Evolutionary conservation across 2,797 vertebrate species (phyloP), one percentile per base, ranked within the genome.

Genomic region (Meda fulgida): DNA sequence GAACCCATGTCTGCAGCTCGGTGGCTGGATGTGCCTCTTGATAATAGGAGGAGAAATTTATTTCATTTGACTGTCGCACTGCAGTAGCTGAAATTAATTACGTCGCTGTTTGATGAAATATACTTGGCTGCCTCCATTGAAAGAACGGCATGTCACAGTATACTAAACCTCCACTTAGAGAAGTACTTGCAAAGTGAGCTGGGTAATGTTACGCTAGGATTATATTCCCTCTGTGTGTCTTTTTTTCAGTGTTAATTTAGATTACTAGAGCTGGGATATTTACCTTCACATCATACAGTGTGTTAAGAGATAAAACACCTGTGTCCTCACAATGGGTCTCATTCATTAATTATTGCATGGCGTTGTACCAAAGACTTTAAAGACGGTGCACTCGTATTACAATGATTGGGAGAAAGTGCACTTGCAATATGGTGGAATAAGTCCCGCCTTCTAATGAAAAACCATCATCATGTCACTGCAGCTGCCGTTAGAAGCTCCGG

Each of bases 31-130:
- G 90, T 89, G 88, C 92, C 95, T 92, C 93, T 82, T 91, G 94
- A 95, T 93, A 93, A 94, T 94, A 93, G 90, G 84, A 91, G 85
- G 90, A 92, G 87, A 93, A 93, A 94, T 94, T 89, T 94, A 93
- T 95, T 95, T 94, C 89, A 92, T 94, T 95, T 92, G 92, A 94
- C 93, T 94, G 92, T 93, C 91, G 91, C 89, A 94, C 91, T 91
- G 92, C 91, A 91, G 90, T 91, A 90, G 89, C 91, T 92, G 90
- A 94, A 95, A 95, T 95, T 95, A 96, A 95, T 96, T 95, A 93
- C 89, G 90, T 89, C 86, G 92, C 90, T 92, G 91, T 93, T 93
- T 84, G 83, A 87, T 81, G 90, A 88, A 90, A 92, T 88, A 93
- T 93, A 95, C 93, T 95, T 95, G 92, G 93, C 87, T 90, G 92